Conservation (phyloP, 92 coral and sea anemone species). For the Palythoa caribaeorum region DNA sequence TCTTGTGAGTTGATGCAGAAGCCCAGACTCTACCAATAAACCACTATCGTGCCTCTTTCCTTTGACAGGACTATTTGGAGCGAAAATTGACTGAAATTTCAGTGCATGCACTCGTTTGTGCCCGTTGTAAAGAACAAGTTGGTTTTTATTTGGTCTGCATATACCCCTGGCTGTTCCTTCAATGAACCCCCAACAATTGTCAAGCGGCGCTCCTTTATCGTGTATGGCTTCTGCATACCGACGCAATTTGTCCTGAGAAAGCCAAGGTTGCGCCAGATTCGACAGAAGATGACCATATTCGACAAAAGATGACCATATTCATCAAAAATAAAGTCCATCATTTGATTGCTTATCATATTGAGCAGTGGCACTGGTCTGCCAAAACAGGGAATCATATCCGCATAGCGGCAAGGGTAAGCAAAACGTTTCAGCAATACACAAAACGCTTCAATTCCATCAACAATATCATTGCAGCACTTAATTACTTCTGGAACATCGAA, state of each 20-base stretch:
- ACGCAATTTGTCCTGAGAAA: slow-evolving; percentile 24
- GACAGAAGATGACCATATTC: not conserved
- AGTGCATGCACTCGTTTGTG: slow-evolving; percentile 33
- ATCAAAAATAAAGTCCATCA: too few relatives aligned
- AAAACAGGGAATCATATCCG: too few relatives aligned
- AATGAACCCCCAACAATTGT: not conserved
- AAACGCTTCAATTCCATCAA: too few relatives aligned
- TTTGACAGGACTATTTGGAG: slow-evolving; percentile 22
- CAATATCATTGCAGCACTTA: too few relatives aligned
- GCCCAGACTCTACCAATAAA: slow-evolving; percentile 46
- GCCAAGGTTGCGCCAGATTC: slow-evolving; percentile 40
- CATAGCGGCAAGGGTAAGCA: too few relatives aligned
- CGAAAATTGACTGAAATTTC: slow-evolving; percentile 22
- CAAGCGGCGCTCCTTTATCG: slow-evolving; percentile 42
- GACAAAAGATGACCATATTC: slow-evolving; percentile 32
- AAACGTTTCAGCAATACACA: too few relatives aligned
- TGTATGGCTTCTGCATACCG: slow-evolving; percentile 36
- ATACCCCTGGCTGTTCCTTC: slow-evolving; percentile 43
- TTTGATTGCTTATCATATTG: too few relatives aligned
- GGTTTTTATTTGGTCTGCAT: slow-evolving; percentile 43
- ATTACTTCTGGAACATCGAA: too few relatives aligned
- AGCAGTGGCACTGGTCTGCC: too few relatives aligned
- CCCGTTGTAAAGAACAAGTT: slow-evolving; percentile 41
- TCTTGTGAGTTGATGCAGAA: slow-evolving; percentile 30
- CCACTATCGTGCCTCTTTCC: slow-evolving; percentile 60